Evolutionary conservation across 2,888 invertebrate species (phyloP), one percentile per base, ranked within the genome.

Genomic region (Ormyrus thymus): DNA sequence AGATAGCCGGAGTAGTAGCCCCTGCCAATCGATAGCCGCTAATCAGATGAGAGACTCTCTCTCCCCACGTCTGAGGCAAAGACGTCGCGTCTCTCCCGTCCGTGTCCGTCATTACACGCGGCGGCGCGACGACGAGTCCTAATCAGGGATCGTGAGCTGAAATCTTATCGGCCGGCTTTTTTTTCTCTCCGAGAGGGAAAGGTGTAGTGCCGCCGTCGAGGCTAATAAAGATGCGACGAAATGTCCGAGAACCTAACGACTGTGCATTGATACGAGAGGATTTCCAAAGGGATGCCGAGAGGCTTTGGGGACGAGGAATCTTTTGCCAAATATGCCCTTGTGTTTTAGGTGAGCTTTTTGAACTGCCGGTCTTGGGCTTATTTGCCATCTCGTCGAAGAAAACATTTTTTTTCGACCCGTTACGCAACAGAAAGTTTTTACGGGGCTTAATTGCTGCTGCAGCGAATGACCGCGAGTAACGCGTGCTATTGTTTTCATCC

Each of bases 71-170:
- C 43, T 56, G 56, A n/a, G 56, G 56, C 56, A 10, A n/a, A 10
- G 56, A n/a, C 10, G n/a, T 11, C 29, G 55, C 15, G 43, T 50
- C 62, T 48, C 62, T 13, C 61, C 13, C 8, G 58, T 13, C 11
- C 51, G 29, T 10, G 5, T 13, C n/a, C 66, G 66, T 43, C 75
- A 56, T 11, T 59, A 15, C 55, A 7, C 53, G 50, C 46, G 13
- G 50, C 46, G 13, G 8, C 71, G 8, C 62, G 46, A 15, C 51
- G 10, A 51, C 11, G 13, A 13, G 64, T 58, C 79, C 76, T 79
- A 79, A 79, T 79, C 79, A 79, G 58, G 45, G 74, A 80, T 80
- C 80, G 80, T 80, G 80, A 80, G 80, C 77, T 77, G 80, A 77
- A 80, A 77, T 80, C 77, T 80, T 80, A 80, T 80, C 80, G 58